phyloP scores from a whole-genome alignment of 2,888 invertebrate species.

The Taphrorychus bicolor region DNA sequence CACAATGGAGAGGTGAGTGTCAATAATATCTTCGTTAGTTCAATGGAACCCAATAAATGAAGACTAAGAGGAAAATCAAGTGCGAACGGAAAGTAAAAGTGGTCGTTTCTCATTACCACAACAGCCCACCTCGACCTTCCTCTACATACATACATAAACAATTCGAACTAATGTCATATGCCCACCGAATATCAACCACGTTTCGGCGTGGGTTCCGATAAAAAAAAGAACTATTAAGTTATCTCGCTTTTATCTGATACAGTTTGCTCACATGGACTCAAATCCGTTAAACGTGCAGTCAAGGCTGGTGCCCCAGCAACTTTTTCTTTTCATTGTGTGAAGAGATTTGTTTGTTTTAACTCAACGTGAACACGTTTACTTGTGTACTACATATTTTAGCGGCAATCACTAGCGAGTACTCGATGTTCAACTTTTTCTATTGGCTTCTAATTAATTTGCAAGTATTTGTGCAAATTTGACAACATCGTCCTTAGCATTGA shows the following conservation, averaged over 20 bases:
- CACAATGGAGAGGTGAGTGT: too few relatives aligned
- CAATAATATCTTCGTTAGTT: too few relatives aligned
- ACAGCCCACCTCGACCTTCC: not conserved
- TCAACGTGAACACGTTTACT: not conserved
- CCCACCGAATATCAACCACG: conserved; percentile 1
- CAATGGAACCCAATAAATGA: too few relatives aligned
- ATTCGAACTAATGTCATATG: conserved; percentile 9
- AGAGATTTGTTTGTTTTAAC: conserved; percentile 18
- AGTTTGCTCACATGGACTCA: conserved; percentile 38
- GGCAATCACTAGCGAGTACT: not conserved
- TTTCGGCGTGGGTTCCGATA: conserved; percentile 23
- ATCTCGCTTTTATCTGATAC: conserved; percentile 37
- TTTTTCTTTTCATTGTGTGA: conserved; percentile 34
- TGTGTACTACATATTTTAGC: not conserved
- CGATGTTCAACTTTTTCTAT: not conserved
- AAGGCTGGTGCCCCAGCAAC: conserved; percentile 26
- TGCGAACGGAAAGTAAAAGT: not conserved
- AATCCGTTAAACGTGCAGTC: conserved; percentile 33
- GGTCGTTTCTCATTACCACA: not conserved
- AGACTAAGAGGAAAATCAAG: too few relatives aligned
- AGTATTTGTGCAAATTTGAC: not conserved
- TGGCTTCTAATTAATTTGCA: not conserved
- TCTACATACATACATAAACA: not conserved
- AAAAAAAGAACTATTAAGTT: conserved; percentile 27
- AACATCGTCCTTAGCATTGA: conserved; percentile 6